Evolutionary conservation across 2,888 invertebrate genomes (phyloP).

Genomic region (Torymus tubicola): DNA sequence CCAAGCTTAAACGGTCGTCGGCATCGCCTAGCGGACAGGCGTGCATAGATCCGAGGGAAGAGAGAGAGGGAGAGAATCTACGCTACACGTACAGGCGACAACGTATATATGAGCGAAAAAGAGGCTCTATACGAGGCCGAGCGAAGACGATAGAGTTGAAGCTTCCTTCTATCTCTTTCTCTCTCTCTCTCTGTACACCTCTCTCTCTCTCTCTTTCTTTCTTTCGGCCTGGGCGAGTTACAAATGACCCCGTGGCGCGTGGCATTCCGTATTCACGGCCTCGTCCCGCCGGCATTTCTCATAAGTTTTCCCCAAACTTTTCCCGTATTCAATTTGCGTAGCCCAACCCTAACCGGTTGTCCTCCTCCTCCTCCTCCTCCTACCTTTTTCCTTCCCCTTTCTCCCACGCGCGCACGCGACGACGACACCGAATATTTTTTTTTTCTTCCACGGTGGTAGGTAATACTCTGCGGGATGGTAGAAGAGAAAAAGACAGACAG

Average conservation of each 20-base stretch:
- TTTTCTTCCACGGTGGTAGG: not conserved
- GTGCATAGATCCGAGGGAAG: too few relatives aligned
- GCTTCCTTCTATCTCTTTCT: too few relatives aligned
- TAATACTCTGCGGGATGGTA: not conserved
- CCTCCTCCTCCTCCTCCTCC: not conserved
- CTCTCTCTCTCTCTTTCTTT: slow-evolving; percentile 7
- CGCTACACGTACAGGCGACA: not conserved
- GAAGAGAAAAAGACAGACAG: not conserved
- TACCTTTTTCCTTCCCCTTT: not conserved
- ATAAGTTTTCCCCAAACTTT: slow-evolving; percentile 66
- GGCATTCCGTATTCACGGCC: slow-evolving; percentile 67
- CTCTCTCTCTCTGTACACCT: too few relatives aligned
- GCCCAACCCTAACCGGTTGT: not conserved
- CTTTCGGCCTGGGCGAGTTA: slow-evolving; percentile 41
- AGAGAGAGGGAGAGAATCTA: not conserved
- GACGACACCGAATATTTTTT: slow-evolving; percentile 39
- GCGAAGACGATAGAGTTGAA: too few relatives aligned
- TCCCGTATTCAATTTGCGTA: slow-evolving; percentile 68
- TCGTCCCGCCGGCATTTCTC: slow-evolving; percentile 64
- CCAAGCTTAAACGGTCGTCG: too few relatives aligned
- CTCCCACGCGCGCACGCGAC: not conserved
- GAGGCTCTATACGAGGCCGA: not conserved
- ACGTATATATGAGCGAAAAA: not conserved
- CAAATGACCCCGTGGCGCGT: slow-evolving; percentile 60
- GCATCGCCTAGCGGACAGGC: too few relatives aligned